Conservation (phyloP, 2,797 vertebrate genomes). For the Characodon lateralis region DNA sequence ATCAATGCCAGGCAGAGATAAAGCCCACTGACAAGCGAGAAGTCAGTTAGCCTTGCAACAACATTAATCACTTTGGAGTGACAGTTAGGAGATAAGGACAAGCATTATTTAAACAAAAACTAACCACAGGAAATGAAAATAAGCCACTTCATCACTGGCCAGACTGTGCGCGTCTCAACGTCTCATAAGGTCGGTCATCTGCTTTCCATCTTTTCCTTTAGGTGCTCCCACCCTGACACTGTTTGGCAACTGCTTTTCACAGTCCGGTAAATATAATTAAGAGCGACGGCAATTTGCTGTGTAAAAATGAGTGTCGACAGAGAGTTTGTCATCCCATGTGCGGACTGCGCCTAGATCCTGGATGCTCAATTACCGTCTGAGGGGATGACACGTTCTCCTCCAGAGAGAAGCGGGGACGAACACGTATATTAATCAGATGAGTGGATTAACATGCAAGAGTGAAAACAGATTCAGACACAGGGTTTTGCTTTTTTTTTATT, state of each 20-base stretch:
- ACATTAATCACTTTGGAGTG: constrained; percentile 59
- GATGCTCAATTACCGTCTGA: constrained; percentile 53
- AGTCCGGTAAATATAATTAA: constrained; percentile 46
- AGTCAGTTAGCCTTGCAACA: constrained; percentile 54
- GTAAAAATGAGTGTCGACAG: constrained; percentile 53
- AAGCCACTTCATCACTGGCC: constrained; percentile 22
- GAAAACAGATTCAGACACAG: background rate
- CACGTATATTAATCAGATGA: constrained; percentile 52
- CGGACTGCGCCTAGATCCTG: constrained; percentile 16
- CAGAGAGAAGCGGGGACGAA: constrained; percentile 35
- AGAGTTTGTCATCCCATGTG: constrained; percentile 61
- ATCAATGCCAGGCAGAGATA: constrained; percentile 38
- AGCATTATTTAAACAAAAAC: constrained; percentile 27
- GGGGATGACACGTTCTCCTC: constrained; percentile 38
- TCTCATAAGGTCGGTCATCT: constrained; percentile 17
- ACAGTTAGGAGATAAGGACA: constrained; percentile 52
- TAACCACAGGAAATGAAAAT: constrained; percentile 55
- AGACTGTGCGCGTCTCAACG: too few species aligned
- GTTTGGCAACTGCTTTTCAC: constrained; percentile 3
- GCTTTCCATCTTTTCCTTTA: constrained; percentile 7
- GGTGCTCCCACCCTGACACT: constrained; percentile 15
- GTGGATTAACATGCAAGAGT: constrained; percentile 37
- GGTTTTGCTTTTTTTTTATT: background rate
- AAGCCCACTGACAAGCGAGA: constrained; percentile 43
- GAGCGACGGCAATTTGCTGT: constrained; percentile 59